phyloP scores from a whole-genome alignment of 53 echinoderm and acorn worm species.

The Actinopyga echinites region DNA sequence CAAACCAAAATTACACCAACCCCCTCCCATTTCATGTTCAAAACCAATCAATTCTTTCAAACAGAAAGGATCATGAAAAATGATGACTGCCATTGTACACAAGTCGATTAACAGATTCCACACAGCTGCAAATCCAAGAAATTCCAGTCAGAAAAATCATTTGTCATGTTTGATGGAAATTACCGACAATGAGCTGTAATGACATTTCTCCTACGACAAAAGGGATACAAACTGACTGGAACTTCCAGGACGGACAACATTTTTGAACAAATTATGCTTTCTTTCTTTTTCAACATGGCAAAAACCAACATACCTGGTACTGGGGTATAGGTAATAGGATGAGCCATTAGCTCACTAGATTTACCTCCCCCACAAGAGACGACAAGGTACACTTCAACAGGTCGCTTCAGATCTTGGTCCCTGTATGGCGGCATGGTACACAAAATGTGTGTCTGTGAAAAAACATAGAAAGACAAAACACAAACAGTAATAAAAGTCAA shows the following conservation, averaged over 20 bases:
- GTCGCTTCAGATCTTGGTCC: conserved; percentile 56
- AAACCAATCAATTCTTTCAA: too few species aligned
- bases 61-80: too few species aligned
- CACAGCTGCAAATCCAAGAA: conserved; percentile 86
- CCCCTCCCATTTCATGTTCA: too few species aligned
- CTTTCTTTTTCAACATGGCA: not conserved
- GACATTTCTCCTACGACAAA: too few species aligned
- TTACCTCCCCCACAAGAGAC: conserved; percentile 84
- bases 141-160: conserved; percentile 57
- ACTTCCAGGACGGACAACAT: conserved; percentile 47
- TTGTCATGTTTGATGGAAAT: too few species aligned
- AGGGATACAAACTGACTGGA: conserved; percentile 24
- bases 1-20: not conserved
- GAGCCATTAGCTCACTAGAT: conserved; percentile 86
- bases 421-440: conserved; percentile 90
- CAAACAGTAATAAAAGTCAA: too few species aligned
- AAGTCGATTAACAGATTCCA: too few species aligned
- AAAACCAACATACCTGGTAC: conserved; percentile 78
- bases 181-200: too few species aligned
- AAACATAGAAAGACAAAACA: not conserved
- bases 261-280: not conserved
- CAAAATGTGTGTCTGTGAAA: conserved; percentile 87
- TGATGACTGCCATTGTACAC: too few species aligned
- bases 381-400: conserved; percentile 78
- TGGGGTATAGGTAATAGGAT: conserved; percentile 86